Base-by-base conservation (phyloP, 2,888 invertebrate species). In the Sphinx pinastri region DNA sequence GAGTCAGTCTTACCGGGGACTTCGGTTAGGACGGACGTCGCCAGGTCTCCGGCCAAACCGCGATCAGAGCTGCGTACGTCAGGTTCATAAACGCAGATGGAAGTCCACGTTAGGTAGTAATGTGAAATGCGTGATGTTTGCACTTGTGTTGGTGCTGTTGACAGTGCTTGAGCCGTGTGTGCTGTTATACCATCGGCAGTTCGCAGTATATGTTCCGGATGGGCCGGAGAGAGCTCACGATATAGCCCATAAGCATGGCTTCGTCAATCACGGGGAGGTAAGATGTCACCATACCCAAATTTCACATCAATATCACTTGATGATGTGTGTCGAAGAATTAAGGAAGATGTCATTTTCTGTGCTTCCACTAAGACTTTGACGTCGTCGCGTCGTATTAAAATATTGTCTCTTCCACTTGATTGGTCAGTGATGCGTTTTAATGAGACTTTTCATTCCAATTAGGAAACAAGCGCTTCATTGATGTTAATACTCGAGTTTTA, bases 141-240 rank as follows among this genome's bases (percentile, higher is more conserved):
- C 88, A 82, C 85, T 88, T 79, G 86, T 92, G 85, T 76, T 90
- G 77, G 85, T 92, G 84, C 81, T 93, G 76, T 80, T 93, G 79
- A 83, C 91, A 87, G 90, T 92, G 86, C 80, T 93, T 83, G 89
- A 91, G 87, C 82, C 85, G 75, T 90, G 93, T 88, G 89, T 89
- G 76, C 92, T 94, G 70, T 81, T 91, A 76, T 94, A 92, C 81
- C 93, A 93, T 78, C 92, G 93, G 72, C 93, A 94, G 87, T 94
- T 97, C 86, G 99, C 98, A 67, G 97, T 98, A 67, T 96, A 97
- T 87, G 96, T 99, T 69, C 91, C 93, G 19, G 89, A 88, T 76
- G 94, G 93, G 71, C 75, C 81, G 57, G 79, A 81, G 72, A 80
- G 75, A 69, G 93, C 89, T 70, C 90, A 92, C 80, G 88, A 88